phyloP scores from a whole-genome alignment of 2,113 vertebrate species.

The Solea solea region DNA sequence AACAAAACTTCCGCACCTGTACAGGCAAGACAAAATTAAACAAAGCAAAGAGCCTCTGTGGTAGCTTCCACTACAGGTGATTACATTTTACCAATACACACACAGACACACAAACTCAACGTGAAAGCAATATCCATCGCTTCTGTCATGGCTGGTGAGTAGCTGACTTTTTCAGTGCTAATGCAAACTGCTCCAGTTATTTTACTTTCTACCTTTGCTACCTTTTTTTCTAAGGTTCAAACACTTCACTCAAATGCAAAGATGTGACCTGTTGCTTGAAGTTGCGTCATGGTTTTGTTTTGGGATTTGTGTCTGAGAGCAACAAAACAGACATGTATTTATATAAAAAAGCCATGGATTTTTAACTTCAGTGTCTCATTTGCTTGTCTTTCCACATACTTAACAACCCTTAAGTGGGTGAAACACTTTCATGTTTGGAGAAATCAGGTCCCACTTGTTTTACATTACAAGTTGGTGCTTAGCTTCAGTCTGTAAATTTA shows the following conservation, averaged over 20 bases:
- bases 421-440: constrained; percentile 15
- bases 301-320: neutral
- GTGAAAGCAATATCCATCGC: neutral
- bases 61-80: neutral
- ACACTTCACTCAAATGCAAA: neutral
- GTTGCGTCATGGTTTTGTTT: neutral
- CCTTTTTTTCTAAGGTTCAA: neutral
- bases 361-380: constrained; percentile 39
- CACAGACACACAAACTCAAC: neutral
- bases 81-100: neutral
- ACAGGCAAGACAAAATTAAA: too few relatives aligned
- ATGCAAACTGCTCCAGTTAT: neutral
- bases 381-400: constrained; percentile 36
- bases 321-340: constrained; percentile 37
- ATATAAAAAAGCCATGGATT: constrained; percentile 42
- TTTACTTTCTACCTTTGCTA: neutral
- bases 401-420: constrained; percentile 20
- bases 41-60: neutral
- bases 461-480: neutral
- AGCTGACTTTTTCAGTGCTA: neutral
- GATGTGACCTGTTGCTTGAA: neutral
- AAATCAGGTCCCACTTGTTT: constrained; percentile 1
- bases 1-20: too few relatives aligned
- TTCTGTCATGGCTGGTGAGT: neutral
- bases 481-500: neutral